A percentile compares a stretch with the other conserved stretches of the same genome.
phyloP scores from a whole-genome alignment of 2,888 invertebrate genomes.

The Proisotoma minuta region DNA sequence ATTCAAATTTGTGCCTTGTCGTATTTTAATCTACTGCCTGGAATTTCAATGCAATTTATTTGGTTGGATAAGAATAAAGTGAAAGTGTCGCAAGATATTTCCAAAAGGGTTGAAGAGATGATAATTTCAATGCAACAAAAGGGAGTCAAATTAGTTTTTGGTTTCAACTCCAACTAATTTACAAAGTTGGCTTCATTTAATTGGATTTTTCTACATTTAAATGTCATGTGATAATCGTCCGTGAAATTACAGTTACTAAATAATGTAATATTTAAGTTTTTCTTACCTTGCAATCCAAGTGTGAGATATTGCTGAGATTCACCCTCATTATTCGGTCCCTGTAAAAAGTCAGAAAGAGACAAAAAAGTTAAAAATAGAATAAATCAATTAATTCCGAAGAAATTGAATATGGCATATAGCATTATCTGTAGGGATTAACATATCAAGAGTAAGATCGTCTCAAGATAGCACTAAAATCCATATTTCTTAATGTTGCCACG shows the following conservation, averaged over 20 bases:
- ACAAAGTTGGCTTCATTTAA: neutral
- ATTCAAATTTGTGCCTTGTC: too few relatives aligned
- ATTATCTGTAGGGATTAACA: too few relatives aligned
- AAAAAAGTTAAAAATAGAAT: neutral
- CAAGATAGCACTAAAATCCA: conserved; percentile 18
- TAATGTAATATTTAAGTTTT: neutral
- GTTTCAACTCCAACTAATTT: neutral
- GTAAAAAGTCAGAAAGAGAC: conserved; percentile 53
- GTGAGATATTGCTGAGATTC: conserved; percentile 79
- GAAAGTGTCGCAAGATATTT: too few relatives aligned
- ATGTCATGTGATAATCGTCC: neutral
- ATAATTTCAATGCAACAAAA: too few relatives aligned
- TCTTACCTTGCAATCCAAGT: conserved; percentile 76
- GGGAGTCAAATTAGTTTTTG: neutral
- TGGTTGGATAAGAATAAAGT: too few relatives aligned
- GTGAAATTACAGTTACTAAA: neutral
- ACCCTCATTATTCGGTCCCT: conserved; percentile 78
- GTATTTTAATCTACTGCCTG: too few relatives aligned
- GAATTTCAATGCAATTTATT: too few relatives aligned
- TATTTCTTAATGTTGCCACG: conserved; percentile 11
- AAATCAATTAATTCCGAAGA: neutral
- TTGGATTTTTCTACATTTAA: neutral
- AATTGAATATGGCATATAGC: too few relatives aligned
- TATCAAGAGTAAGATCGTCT: too few relatives aligned
- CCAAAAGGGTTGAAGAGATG: too few relatives aligned